Evolutionary conservation across 2,888 invertebrate genomes (phyloP), one percentile per base, ranked within the genome.

Genomic region (Elmis aenea): DNA sequence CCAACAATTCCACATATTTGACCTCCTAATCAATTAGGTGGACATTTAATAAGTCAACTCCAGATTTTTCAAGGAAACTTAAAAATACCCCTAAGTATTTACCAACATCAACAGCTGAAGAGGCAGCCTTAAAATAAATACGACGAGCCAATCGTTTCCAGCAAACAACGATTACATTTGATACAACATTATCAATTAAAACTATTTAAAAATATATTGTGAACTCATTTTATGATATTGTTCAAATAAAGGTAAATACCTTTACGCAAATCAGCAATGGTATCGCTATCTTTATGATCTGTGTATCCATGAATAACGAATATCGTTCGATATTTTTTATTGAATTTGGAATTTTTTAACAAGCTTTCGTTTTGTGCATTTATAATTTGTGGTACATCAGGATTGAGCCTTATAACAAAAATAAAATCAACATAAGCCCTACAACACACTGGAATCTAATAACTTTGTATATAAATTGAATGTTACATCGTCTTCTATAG

Each of bases 281-380:
- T 37, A 30, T 42, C 38, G 3, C 42, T 30, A 18, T 46, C 33
- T 15, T 38, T 40, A 21, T 42, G 38, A 26, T 46, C 46, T 13
- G 39, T 42, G 22, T 39, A 46, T 5, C 46, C 46, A 32, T 46
- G 46, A 23, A 42, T 40, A 10, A 46, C 21, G 26, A 46, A 46
- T 13, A 40, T 27, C 3, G 39, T 34, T 29, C 27, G 25, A n/a
- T 26, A 13, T 14, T 22, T 26, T n/a, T 33, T 23, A 13, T 38
- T 31, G 13, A 41, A 41, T 16, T 41, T 20, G 3, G 41, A 45
- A 4, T 28, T n/a, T 8, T 9, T 23, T 12, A 45, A 26, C n/a
- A n/a, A n/a, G n/a, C n/a, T n/a, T n/a, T n/a, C n/a, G n/a, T n/a
- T n/a, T n/a, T n/a, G n/a, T n/a, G n/a, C n/a, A n/a, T n/a, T n/a